Percentiles rank a stretch among this genome's conserved stretches.
Conservation (phyloP, 2,797 vertebrate species). For the Rhabdomys pumilio region DNA sequence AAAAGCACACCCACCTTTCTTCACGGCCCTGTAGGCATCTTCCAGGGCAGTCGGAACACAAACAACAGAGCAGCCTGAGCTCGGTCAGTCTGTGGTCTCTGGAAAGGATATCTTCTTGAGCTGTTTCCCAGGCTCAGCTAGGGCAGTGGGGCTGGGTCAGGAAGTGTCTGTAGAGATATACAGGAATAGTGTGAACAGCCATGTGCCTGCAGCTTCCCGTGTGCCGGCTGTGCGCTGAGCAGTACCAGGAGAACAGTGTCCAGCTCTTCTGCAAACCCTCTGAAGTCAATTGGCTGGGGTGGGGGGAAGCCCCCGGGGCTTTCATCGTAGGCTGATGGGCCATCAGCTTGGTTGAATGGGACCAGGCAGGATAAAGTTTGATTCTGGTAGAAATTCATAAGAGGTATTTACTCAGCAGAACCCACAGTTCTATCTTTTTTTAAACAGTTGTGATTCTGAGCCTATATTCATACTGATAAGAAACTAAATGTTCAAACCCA, state of each 20-base stretch:
- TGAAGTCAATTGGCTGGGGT: neutral
- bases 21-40: constrained; percentile 43
- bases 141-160: neutral
- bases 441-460: neutral
- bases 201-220: neutral
- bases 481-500: no score
- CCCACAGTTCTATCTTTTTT: neutral
- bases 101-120: neutral
- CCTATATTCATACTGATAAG: neutral
- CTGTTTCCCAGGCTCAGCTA: neutral
- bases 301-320: neutral
- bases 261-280: neutral
- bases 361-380: neutral
- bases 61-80: neutral
- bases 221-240: neutral
- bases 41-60: constrained; percentile 36
- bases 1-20: constrained; percentile 75
- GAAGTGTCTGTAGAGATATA: neutral
- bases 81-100: neutral
- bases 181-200: accelerated
- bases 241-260: neutral
- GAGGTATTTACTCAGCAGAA: neutral
- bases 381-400: neutral
- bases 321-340: neutral
- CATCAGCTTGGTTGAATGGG: neutral